Evolutionary conservation across 2,113 vertebrate species (phyloP).

Genomic region (Oncorhynchus clarkii): DNA sequence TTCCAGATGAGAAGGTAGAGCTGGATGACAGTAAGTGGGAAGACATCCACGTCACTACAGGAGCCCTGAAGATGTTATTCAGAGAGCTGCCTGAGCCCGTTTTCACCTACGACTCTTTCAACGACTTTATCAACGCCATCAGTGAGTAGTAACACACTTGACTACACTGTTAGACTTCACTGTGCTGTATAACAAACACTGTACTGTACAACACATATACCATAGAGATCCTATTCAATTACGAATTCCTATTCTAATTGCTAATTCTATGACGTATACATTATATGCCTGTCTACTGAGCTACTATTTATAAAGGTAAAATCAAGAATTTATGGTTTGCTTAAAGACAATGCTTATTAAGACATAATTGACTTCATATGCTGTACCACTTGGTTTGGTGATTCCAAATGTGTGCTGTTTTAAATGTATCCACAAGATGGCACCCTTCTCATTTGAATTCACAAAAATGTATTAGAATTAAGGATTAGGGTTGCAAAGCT

Average conservation of each 20-base stretch:
- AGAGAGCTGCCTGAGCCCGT: conserved; percentile 93
- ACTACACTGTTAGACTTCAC: too few species aligned
- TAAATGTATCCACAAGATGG: conserved; percentile 72
- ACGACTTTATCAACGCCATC: conserved; percentile 93
- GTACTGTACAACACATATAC: too few species aligned
- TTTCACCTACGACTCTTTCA: conserved; percentile 90
- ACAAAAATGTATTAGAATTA: too few species aligned
- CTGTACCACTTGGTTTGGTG: neutral
- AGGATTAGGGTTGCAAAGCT: too few species aligned
- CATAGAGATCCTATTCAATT: too few species aligned
- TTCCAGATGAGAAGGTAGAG: conserved; percentile 89
- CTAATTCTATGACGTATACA: too few species aligned
- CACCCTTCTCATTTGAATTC: neutral
- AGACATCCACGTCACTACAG: conserved; percentile 96
- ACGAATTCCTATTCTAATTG: too few species aligned
- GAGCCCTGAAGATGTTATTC: conserved; percentile 99
- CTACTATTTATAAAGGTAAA: neutral
- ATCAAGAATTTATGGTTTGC: too few species aligned
- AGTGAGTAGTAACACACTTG: conserved; percentile 78
- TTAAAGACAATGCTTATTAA: too few species aligned
- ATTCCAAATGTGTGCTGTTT: neutral
- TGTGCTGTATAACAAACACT: too few species aligned
- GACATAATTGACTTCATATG: too few species aligned
- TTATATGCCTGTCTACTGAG: neutral
- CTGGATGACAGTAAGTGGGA: conserved; percentile 97